Base-by-base conservation (phyloP, 2,797 vertebrate species). In the Nannoperca australis region DNA sequence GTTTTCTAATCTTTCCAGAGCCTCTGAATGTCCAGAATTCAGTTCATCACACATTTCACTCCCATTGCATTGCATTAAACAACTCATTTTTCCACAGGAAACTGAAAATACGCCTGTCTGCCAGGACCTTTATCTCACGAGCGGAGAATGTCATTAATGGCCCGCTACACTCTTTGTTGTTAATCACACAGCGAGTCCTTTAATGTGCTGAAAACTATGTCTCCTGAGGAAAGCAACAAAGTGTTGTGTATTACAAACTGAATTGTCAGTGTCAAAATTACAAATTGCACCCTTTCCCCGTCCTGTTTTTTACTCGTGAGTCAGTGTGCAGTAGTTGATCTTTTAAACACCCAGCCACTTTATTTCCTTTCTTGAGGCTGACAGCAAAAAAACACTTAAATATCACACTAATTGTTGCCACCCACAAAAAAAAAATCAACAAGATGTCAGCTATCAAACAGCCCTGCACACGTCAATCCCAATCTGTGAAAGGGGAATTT, bases 11-110 rank as follows among this genome's bases (percentile, higher is more conserved):
- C 81, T 80, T 65, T 54, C 44, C 67, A 60, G n/a, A 79, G 67
- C 73, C 56, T 69, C 65, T 72, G 70, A 83, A 70, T 59, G 76
- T 82, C 74, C 70, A 78, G 67, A 60, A 44, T 79, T 71, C 73
- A 49, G 45, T 71, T 77, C 30, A 18, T 69, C 61, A 71, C 30
- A 69, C 74, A 59, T 86, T 70, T 66, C 73, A 32, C 32, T 68
- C 64, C 50, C 27, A 20, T 63, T 76, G 70, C 65, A 5, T 45
- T 38, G 73, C 72, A 70, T 79, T 73, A 85, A 75, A 63, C 60
- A 47, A 83, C 59, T 80, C 60, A 50, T 88, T 91, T 85, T 32
- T 88, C 85, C 77, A 88, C 82, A 83, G 66, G 78, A 88, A 87
- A 58, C 76, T 78, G 70, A 70, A 85, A 86, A 82, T 73, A 30